A percentile compares a stretch with the other conserved stretches of the same genome.
phyloP scores from a whole-genome alignment of 1,140 invertebrate species.

The Thaumatotibia leucotreta region DNA sequence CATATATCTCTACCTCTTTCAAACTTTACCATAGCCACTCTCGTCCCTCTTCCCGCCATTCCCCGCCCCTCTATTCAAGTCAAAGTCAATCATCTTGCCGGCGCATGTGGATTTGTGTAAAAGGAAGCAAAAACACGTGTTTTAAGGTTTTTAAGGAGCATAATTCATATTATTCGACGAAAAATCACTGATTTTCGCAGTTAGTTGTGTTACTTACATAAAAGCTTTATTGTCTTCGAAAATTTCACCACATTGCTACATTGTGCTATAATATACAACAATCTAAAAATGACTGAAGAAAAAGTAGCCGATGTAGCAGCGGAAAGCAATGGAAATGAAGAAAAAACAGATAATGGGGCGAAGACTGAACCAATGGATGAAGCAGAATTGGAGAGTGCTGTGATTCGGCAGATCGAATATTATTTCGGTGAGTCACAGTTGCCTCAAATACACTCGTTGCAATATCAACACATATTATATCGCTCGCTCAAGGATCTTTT shows the following conservation, averaged over 20 bases:
- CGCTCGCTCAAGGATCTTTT: neutral
- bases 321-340: slow-evolving; percentile 41
- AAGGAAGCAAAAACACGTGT: neutral
- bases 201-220: neutral
- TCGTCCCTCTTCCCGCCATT: neutral
- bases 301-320: slow-evolving; percentile 37
- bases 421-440: slow-evolving; percentile 75
- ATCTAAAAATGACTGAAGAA: slow-evolving; percentile 55
- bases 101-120: neutral
- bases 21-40: neutral
- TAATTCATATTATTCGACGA: neutral
- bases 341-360: slow-evolving; percentile 21
- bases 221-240: neutral
- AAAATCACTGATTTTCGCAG: neutral
- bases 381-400: slow-evolving; percentile 75
- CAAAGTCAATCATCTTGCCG: neutral
- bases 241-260: neutral
- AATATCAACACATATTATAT: neutral
- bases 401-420: slow-evolving; percentile 82
- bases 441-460: neutral
- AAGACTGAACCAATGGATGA: slow-evolving; percentile 21
- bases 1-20: neutral
- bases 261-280: neutral
- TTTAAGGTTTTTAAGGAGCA: neutral
- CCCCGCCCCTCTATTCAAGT: neutral